Evolutionary conservation across 2,113 vertebrate genomes (phyloP), one percentile per base, ranked within the genome.

Genomic region (Candoia aspera): DNA sequence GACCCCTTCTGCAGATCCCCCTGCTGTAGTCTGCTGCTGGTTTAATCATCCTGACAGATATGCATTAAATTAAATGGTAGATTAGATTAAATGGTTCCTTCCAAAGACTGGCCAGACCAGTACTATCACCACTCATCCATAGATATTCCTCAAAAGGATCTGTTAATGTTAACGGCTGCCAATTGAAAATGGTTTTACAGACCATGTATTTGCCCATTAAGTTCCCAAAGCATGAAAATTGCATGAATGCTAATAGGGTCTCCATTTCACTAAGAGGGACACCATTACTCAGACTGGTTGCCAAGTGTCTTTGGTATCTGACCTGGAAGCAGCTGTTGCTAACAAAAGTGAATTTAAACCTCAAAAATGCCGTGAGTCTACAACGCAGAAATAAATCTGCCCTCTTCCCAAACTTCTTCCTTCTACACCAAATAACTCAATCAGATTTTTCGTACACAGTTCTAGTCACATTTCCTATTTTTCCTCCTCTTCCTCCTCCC

Each of bases 321-420:
- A 97, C 95, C 96, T 97, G 94, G 91, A 95, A 95, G 96, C 97
- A 98, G 97, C 97, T 98, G 97, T 97, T 97, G 94, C 92, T 91
- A 97, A 95, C 90, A 96, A 95, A 95, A 94, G 92, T 94, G 97
- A 96, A 97, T 94, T 62, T 95, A 96, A 97, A 95, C 92, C 95
- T 93, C 92, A 92, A 93, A 96, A 97, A 96, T n/a, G 9, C 91
- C 96, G 94, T 96, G 95, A 95, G 95, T 96, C 95, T 91, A 89
- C 90, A 93, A 60, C 91, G 92, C 90, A 96, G 92, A 93, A 96
- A 93, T 88, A 96, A 97, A 94, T 95, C 87, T 92, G 92, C 90
- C 94, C 49, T n/a, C 57, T 15, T 57, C 64, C 3, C 79, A 94
- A 96, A 92, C 0, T 60, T 87, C 91, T 90, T 92, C 37, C 86